phyloP scores from a whole-genome alignment of 2,888 invertebrate species.

The Rhaphigaster nebulosa region DNA sequence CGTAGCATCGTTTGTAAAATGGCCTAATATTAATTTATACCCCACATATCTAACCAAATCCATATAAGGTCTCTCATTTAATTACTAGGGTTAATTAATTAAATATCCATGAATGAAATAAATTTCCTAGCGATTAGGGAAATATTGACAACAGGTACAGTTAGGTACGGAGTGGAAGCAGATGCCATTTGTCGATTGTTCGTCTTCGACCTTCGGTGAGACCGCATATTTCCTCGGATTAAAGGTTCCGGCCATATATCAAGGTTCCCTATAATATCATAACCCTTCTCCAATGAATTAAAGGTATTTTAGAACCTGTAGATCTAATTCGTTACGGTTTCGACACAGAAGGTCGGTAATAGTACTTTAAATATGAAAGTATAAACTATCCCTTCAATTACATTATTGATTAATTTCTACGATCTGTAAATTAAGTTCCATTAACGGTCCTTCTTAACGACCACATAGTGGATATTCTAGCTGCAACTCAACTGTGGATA shows the following conservation, averaged over 20 bases:
- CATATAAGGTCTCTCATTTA: no score
- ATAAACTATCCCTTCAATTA: neutral
- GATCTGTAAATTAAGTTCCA: neutral
- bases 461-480: no score
- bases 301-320: neutral
- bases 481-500: no score
- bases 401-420: neutral
- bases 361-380: neutral
- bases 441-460: neutral
- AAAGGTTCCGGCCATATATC: constrained; percentile 24
- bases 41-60: no score
- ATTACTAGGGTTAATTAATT: no score
- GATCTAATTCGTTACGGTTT: neutral
- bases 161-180: neutral
- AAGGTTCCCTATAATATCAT: constrained; percentile 1
- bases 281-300: neutral
- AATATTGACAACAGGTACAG: no score
- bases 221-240: constrained; percentile 21
- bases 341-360: neutral
- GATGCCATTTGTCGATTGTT: neutral
- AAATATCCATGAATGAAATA: no score
- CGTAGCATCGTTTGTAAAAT: no score
- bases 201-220: neutral
- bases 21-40: no score
- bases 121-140: neutral